Evolutionary conservation across 2,797 vertebrate species (phyloP), one percentile per base, ranked within the genome.

Genomic region (Sternotherus odoratus): DNA sequence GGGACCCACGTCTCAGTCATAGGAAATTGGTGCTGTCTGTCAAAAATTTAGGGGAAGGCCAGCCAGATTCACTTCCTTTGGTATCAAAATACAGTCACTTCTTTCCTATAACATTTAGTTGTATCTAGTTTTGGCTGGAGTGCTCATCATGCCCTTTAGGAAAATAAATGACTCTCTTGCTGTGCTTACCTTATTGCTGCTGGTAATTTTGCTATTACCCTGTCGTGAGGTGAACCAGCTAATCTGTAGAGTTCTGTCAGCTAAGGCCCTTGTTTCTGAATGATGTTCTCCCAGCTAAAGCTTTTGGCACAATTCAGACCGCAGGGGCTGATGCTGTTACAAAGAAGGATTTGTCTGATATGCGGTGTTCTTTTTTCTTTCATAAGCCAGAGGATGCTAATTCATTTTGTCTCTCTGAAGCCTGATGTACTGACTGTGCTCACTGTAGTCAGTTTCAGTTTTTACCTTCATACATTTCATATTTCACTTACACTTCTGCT

Each of bases 291-390:
- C 48, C 89, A 82, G 17, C 81, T 43, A 87, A 90, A 91, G 12
- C 2, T 89, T 92, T 91, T 94, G 89, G 89, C 89, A 94, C 5
- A 26, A 10, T 83, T 92, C 89, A 56, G 5, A 46, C 86, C 80
- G 28, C 9, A 84, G 82, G 46, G 43, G 3, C 33, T 50, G 4
- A 8, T 93, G 89, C 36, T 94, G 60, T 88, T 92, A 50, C 77
- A 92, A 87, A 95, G 86, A 94, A 74, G 57, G 81, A 60, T 95
- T 94, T 96, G 84, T 93, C 94, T 93, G 93, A 93, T 94, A 94
- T 79, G 86, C 90, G 89, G 1, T 1, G 13, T 93, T 93, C 81
- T 12, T 86, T 89, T 90, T 82, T 56, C 57, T 86, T 94, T 88
- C 85, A 88, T 77, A 95, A 88, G 63, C 72, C 84, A 82, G 13